Base-by-base conservation (phyloP, 2,888 invertebrate genomes). In the Sceliomorpha sp. region DNA sequence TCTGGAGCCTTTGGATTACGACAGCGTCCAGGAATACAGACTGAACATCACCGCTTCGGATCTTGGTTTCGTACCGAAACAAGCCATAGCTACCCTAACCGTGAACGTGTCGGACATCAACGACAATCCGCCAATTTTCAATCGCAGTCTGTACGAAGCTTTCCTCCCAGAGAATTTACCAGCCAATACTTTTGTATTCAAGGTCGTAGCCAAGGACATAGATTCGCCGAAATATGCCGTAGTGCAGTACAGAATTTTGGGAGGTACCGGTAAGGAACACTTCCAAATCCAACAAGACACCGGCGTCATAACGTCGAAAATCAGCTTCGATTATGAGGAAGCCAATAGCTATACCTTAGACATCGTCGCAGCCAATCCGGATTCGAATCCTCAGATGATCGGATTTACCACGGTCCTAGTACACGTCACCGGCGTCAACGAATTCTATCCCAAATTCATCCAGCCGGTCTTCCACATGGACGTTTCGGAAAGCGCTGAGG, bases 401-500 rank as follows among this genome's bases (percentile, higher is more conserved):
- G 94, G 94, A 17, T 92, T 92, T 8, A 93, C 95, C 0, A 91
- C 92, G 75, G 91, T 97, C 0, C 85, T 91, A 2, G 92, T 97
- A 0, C 92, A 94, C 78, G 92, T 97, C 20, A 94, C 94, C 0
- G 96, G 97, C 0, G 93, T 95, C 0, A 97, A 97, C 85, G 97
- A 97, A 86, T 97, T 92, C 80, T 96, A 94, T 85, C 97, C 97
- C 0, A 93, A 94, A 80, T 97, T 97, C 83, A 90, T 95, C 51
- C 96, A 96, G 84, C 94, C 96, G 0, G 96, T 95, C 1, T 97
- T 97, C 86, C 96, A 96, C 84, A 96, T 96, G 84, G 96, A 96
- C 80, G 96, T 98, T 0, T 97, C 97, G 12, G 98, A 98, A 89
- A 96, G 96, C 17, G 95, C 96, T 0, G 93, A 93, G 76, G 92